Evolutionary conservation across 2,888 invertebrate species (phyloP).

Genomic region (Autographa pulchrina): DNA sequence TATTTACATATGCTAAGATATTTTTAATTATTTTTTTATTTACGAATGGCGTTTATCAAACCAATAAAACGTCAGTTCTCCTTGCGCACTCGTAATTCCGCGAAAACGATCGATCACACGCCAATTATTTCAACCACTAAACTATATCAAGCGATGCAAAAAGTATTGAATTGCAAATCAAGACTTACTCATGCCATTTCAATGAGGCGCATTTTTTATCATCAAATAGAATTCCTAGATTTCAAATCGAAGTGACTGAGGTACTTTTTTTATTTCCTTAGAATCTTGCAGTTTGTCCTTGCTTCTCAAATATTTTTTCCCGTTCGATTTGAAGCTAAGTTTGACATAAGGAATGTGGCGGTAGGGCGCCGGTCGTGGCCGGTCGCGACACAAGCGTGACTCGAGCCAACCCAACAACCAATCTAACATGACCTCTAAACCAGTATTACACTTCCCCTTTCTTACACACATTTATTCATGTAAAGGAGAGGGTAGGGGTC

Average conservation of each 20-base stretch:
- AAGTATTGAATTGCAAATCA: constrained; percentile 27
- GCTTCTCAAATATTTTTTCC: constrained; percentile 77
- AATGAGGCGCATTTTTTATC: constrained; percentile 35
- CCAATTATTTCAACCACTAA: constrained; percentile 24
- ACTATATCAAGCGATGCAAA: constrained; percentile 16
- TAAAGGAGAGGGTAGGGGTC: constrained; percentile 64
- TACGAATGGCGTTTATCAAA: neutral
- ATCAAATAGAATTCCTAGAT: constrained; percentile 32
- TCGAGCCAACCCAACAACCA: constrained; percentile 70
- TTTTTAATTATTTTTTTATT: neutral
- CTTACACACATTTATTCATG: constrained; percentile 31
- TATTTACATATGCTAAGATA: too few species aligned
- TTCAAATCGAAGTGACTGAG: neutral
- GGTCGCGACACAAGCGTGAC: constrained; percentile 81
- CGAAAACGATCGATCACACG: constrained; percentile 11
- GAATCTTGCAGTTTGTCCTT: constrained; percentile 74
- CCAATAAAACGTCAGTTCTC: neutral
- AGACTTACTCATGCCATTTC: constrained; percentile 34
- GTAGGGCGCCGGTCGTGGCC: constrained; percentile 82
- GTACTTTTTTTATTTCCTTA: constrained; percentile 59
- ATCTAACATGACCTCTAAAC: constrained; percentile 63
- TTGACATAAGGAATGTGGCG: constrained; percentile 85
- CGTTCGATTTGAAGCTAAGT: constrained; percentile 78
- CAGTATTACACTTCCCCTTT: constrained; percentile 57
- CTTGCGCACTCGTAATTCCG: neutral